Conservation (phyloP, 2,888 invertebrate species). For the Diachrysia chrysitis region DNA sequence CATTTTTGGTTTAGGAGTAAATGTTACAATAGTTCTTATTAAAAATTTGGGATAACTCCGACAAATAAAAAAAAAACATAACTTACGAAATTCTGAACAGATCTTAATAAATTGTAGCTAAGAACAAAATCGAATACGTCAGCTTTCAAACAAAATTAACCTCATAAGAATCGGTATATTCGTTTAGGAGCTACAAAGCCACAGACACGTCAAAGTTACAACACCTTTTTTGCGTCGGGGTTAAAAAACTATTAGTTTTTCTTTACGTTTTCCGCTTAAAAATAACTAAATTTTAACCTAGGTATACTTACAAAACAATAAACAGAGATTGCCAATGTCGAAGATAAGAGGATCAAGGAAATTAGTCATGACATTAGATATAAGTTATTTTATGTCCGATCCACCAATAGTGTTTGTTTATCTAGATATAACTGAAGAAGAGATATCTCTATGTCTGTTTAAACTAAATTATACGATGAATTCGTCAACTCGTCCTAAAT, state of each 20-base stretch:
- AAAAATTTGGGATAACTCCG: too few species aligned
- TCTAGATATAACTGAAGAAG: neutral
- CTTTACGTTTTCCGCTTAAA: too few species aligned
- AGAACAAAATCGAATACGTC: neutral
- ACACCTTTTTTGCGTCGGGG: neutral
- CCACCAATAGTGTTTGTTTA: constrained; percentile 11
- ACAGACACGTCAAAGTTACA: neutral
- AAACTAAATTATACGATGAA: too few species aligned
- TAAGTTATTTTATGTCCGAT: constrained; percentile 21
- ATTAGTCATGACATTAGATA: neutral
- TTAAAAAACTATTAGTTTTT: too few species aligned
- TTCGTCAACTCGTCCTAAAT: too few species aligned
- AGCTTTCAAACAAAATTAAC: neutral
- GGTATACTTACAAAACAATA: neutral
- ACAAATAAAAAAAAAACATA: too few species aligned
- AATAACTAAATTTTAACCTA: too few species aligned
- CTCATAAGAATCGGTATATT: neutral
- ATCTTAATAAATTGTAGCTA: too few species aligned
- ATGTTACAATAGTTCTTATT: too few species aligned
- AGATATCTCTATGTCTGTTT: neutral
- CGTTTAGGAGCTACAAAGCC: neutral
- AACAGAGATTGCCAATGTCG: constrained; percentile 13
- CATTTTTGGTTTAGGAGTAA: too few species aligned
- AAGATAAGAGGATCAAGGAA: constrained; percentile 28
- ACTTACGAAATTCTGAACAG: too few species aligned